Percentiles rank a stretch among this genome's conserved stretches.
Conservation (phyloP, 2,113 vertebrate genomes). For the Pitta sordida region DNA sequence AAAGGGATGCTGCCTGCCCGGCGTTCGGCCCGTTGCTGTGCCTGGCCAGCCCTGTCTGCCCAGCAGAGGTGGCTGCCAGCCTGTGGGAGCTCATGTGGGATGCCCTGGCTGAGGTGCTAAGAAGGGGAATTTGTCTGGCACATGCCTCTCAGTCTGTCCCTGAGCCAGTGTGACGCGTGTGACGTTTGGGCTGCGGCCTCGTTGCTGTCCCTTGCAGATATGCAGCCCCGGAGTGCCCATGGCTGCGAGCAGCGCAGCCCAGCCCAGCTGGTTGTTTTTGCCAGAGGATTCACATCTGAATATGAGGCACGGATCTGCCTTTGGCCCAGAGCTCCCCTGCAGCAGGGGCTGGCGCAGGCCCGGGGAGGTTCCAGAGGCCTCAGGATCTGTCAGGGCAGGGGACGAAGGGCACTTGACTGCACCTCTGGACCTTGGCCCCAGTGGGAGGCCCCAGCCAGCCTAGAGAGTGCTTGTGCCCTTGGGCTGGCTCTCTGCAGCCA, state of each 20-base stretch:
- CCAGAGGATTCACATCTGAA: neutral
- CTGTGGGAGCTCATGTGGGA: neutral
- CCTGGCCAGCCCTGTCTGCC: neutral
- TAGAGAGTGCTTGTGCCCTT: neutral
- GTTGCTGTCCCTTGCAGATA: no score
- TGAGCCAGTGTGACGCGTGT: neutral
- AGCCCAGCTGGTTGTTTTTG: neutral
- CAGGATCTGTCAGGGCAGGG: neutral
- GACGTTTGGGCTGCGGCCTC: neutral
- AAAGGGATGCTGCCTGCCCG: neutral
- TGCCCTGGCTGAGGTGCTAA: neutral
- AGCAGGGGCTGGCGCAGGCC: neutral
- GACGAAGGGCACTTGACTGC: neutral
- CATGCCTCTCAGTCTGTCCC: neutral
- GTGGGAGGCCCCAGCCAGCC: neutral
- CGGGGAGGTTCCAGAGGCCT: neutral
- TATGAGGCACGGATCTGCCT: neutral
- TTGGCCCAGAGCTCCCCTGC: neutral
- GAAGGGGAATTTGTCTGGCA: constrained; percentile 11
- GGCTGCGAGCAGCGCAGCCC: neutral
- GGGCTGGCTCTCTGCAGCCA: neutral
- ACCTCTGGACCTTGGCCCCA: neutral
- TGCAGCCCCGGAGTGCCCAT: accelerated
- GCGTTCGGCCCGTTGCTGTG: neutral
- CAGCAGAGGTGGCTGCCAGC: neutral